A percentile compares a stretch with the other conserved stretches of the same genome.
Conservation (phyloP, 2,113 vertebrate species). For the Leiothrix lutea region DNA sequence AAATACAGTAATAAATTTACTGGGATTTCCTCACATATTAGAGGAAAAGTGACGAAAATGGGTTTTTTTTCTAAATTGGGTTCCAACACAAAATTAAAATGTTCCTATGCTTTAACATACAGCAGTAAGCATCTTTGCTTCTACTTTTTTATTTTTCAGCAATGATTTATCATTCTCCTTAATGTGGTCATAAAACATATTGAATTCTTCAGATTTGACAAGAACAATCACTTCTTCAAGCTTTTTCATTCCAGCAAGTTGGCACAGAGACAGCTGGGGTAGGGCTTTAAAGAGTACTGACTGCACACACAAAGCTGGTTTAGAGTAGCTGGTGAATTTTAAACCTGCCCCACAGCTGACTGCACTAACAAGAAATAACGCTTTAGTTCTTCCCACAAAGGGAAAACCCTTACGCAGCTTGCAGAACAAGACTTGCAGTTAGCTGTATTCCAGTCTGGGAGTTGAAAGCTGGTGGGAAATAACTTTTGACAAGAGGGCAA, state of each 20-base stretch:
- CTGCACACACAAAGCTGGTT: neutral
- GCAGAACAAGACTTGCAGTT: neutral
- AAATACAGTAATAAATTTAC: neutral
- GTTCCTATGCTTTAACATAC: neutral
- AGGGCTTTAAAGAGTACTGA: neutral
- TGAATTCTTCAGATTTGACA: neutral
- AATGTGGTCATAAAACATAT: neutral
- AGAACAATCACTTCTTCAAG: neutral
- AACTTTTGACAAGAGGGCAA: neutral
- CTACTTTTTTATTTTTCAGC: neutral
- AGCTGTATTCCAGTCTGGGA: neutral
- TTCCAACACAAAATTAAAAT: neutral
- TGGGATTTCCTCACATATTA: neutral
- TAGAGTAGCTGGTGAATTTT: neutral
- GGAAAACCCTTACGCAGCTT: rapidly evolving
- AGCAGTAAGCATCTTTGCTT: neutral
- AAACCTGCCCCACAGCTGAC: neutral
- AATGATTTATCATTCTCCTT: neutral
- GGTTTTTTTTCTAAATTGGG: neutral
- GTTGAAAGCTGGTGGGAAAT: neutral
- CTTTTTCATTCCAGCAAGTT: neutral
- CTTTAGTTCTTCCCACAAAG: neutral
- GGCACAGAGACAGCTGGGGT: neutral
- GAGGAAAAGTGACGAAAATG: neutral
- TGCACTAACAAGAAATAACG: neutral